A percentile compares a stretch with the other conserved stretches of the same genome.
Conservation (phyloP, 2,113 vertebrate genomes). For the Melanocharis versteri region DNA sequence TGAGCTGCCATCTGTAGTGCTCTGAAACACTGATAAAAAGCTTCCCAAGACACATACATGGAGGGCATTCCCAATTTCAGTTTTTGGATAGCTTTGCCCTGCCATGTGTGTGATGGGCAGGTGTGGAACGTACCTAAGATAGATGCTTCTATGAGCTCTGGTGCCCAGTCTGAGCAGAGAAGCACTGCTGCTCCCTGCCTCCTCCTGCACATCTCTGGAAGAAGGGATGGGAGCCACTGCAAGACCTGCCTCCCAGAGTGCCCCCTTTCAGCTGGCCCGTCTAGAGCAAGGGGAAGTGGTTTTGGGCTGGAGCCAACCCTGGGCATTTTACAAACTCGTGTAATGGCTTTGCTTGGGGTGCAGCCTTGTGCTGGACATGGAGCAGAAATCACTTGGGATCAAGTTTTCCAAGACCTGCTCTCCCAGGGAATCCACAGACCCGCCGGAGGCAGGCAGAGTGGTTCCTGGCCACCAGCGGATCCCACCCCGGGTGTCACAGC, state of each 20-base stretch:
- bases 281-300: fast-evolving
- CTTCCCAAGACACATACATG: background rate
- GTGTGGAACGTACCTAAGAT: fast-evolving
- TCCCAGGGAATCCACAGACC: background rate
- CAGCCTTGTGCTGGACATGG: background rate
- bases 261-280: fast-evolving
- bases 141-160: background rate
- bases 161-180: background rate
- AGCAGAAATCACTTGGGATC: fast-evolving
- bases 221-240: background rate
- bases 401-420: background rate
- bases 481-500: background rate
- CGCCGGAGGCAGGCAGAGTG: background rate
- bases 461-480: fast-evolving
- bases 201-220: background rate
- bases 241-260: fast-evolving
- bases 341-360: background rate
- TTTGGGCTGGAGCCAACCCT: background rate
- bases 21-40: background rate
- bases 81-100: background rate
- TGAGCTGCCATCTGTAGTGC: background rate
- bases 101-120: fast-evolving
- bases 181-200: background rate
- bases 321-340: background rate
- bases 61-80: background rate